Evolutionary conservation across 2,113 vertebrate genomes (phyloP).

Genomic region (Capreolus pygargus): DNA sequence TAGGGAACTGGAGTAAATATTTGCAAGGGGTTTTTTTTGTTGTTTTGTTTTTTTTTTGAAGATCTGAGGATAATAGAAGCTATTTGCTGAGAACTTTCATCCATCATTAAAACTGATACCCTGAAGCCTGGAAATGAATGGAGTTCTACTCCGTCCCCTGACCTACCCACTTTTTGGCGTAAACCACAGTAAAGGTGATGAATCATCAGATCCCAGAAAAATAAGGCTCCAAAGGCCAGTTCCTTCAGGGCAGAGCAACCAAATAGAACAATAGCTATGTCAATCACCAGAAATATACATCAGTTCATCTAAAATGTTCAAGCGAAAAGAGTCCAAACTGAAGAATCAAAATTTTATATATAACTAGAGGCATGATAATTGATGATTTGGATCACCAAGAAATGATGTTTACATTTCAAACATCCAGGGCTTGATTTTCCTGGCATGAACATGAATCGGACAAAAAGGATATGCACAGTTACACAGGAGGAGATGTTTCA

Average conservation of each 20-base stretch:
- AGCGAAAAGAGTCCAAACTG: slow-evolving; percentile 1
- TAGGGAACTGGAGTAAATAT: slow-evolving; percentile 37
- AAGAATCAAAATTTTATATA: slow-evolving; percentile 58
- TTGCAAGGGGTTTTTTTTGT: neutral
- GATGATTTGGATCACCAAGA: slow-evolving; percentile 44
- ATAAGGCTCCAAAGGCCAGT: neutral
- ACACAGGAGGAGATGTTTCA: slow-evolving; percentile 53
- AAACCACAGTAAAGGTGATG: neutral
- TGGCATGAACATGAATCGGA: slow-evolving; percentile 54
- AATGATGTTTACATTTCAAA: slow-evolving; percentile 71
- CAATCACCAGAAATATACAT: slow-evolving; percentile 4
- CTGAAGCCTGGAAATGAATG: neutral
- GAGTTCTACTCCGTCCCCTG: neutral
- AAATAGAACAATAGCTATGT: neutral
- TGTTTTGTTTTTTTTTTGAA: neutral
- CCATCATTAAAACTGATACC: slow-evolving; percentile 15
- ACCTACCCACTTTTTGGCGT: neutral
- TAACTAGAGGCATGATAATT: slow-evolving; percentile 51
- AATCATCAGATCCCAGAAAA: neutral
- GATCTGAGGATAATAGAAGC: slow-evolving; percentile 2
- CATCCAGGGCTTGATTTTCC: slow-evolving; percentile 51
- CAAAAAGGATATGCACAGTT: slow-evolving; percentile 35
- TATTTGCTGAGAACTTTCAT: slow-evolving; percentile 42
- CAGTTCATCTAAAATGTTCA: neutral
- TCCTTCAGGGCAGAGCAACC: neutral